Conservation (phyloP, 2,888 invertebrate species). For the Leptothorax acervorum region DNA sequence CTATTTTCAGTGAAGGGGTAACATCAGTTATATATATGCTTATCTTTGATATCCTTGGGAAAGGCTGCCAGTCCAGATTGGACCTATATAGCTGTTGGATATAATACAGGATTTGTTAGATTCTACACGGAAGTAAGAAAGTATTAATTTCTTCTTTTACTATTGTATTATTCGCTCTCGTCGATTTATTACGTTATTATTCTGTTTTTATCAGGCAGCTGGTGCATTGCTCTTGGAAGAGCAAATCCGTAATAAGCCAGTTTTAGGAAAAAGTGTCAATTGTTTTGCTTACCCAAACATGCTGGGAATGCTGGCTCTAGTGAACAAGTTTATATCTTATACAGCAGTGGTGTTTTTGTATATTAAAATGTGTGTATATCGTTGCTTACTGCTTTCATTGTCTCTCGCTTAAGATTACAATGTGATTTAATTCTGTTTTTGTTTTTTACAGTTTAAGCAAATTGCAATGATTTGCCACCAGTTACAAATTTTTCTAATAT, state of each 20-base stretch:
- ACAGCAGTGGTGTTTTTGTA: conserved; percentile 90
- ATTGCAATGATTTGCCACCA: conserved; percentile 88
- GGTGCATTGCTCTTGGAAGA: conserved; percentile 94
- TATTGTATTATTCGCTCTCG: background rate
- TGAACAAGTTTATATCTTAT: conserved; percentile 93
- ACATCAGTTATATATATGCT: conserved; percentile 85
- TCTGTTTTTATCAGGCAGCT: conserved; percentile 85
- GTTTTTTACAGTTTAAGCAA: conserved; percentile 89
- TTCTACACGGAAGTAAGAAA: conserved; percentile 93
- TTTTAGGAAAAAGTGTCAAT: conserved; percentile 92
- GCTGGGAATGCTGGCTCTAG: conserved; percentile 83
- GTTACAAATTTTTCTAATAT: conserved; percentile 91
- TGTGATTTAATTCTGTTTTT: background rate
- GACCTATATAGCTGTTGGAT: conserved; percentile 96
- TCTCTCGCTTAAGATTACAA: background rate
- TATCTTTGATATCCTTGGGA: conserved; percentile 87
- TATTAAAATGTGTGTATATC: conserved; percentile 89
- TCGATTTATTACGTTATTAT: background rate
- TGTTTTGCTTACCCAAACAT: conserved; percentile 87
- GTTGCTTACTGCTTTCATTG: background rate
- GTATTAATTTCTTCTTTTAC: background rate
- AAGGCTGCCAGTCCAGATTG: conserved; percentile 91
- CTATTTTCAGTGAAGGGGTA: conserved; percentile 85
- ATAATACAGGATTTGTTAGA: conserved; percentile 93
- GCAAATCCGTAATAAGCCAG: conserved; percentile 93